Evolutionary conservation across 2,888 invertebrate species (phyloP), one percentile per base, ranked within the genome.

Genomic region (Mesodorylaimus sp.): DNA sequence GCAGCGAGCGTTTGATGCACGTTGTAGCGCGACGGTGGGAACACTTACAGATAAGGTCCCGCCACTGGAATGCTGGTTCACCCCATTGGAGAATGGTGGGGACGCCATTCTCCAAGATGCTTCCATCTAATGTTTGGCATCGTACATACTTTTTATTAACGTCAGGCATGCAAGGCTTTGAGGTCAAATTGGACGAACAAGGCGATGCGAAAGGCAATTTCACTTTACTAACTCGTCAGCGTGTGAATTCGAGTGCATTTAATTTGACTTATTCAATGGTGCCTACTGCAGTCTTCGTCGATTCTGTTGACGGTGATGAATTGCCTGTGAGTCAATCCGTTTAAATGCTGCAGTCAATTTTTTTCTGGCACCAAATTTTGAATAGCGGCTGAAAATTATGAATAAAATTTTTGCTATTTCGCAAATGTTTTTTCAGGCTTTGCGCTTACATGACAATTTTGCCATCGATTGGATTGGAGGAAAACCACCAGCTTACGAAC

Each of bases 171-270:
- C 84, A 87, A 49, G 95, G 95, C 19, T 82, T 88, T 65, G 81
- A 80, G 54, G 87, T 93, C 7, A 79, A 79, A 58, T 84, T 89
- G 61, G 86, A 89, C 66, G 76, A 75, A 2, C 80, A 82, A 55
- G 88, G 88, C 0, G 86, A 89, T 61, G 86, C 87, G 0, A 85
- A 87, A 62, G 87, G 86, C 1, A 88, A 88, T 69, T 88, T 82
- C 68, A 83, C 86, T 0, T 80, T 88, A 1, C 78, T 87, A 25
- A 79, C 83, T 0, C 85, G 46, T 62, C 81, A 80, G 65, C 53
- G 23, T 37, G 54, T 2, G 21, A n/a, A 13, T 26, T 46, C 51
- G 21, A 52, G 19, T 25, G 2, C 24, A 28, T 24, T 25, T 27
- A 24, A 29, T 19, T 16, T 52, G 10, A n/a, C 24, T 10, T 28